A percentile compares a stretch with the other conserved stretches of the same genome.
These are phyloP conservation scores for Eptatretus burgeri DNA, from an alignment of 2,113 vertebrate species.

Conservation along the genomic window DNA sequence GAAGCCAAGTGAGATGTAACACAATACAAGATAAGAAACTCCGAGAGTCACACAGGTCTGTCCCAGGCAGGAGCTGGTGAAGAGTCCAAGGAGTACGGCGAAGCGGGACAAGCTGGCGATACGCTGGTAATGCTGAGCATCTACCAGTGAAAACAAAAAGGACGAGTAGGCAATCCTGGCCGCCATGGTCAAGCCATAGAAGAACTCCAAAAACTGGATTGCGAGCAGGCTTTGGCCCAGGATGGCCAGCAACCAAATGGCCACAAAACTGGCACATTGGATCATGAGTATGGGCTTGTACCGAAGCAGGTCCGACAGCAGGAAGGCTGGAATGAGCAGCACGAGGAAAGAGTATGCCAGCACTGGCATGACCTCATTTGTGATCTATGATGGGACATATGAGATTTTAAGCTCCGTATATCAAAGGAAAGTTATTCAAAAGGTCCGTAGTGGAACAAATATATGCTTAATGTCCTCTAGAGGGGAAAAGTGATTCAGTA, in stretches of 20 bases:
- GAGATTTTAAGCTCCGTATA: too few species aligned
- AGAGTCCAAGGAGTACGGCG: constrained; percentile 46
- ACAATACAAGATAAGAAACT: constrained; percentile 21
- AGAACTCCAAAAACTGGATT: constrained; percentile 90
- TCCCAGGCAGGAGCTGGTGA: constrained; percentile 55
- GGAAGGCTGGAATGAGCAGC: constrained; percentile 51
- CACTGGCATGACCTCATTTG: constrained; percentile 53
- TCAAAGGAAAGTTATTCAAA: too few species aligned
- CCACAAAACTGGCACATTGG: constrained; percentile 44
- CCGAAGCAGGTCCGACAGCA: constrained; percentile 51
- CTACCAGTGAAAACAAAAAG: constrained; percentile 70
- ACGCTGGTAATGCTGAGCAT: constrained; percentile 33
- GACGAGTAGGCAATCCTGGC: constrained; percentile 78
- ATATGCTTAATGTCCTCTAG: too few species aligned
- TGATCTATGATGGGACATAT: constrained; percentile 25
- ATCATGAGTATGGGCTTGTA: constrained; percentile 71
- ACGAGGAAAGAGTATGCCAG: constrained; percentile 63
- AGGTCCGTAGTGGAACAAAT: too few species aligned
- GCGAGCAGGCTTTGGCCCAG: constrained; percentile 23
- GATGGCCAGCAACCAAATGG: constrained; percentile 51
- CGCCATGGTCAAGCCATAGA: constrained; percentile 60
- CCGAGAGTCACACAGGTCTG: constrained; percentile 33
- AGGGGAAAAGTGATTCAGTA: too few species aligned
- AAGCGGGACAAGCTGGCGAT: constrained; percentile 57
- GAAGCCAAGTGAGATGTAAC: constrained; percentile 34